Evolutionary conservation across 2,888 invertebrate species (phyloP).

Genomic region (Hirtodrosophila confusa): DNA sequence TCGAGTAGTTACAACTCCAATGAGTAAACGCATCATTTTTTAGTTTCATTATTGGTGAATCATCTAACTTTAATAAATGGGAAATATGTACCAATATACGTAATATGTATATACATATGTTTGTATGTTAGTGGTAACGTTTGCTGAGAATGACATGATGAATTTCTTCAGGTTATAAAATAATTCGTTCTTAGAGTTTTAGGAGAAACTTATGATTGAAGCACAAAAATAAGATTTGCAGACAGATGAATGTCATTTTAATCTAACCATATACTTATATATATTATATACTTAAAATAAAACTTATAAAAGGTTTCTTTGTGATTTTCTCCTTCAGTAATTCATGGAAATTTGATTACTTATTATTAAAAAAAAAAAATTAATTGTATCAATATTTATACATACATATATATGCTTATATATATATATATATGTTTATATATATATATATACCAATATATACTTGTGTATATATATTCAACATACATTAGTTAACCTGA

Average conservation of each 20-base stretch:
- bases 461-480: conserved; percentile 52
- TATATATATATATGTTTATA: conserved; percentile 36
- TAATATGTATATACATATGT: conserved; percentile 56
- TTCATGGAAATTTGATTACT: conserved; percentile 79
- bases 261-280: conserved; percentile 70
- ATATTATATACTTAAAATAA: conserved; percentile 67
- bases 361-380: conserved; percentile 70
- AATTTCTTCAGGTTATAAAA: conserved; percentile 47
- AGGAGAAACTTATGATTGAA: conserved; percentile 75
- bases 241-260: conserved; percentile 68
- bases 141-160: conserved; percentile 52
- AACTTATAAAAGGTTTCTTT: conserved; percentile 77
- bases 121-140: conserved; percentile 50
- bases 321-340: conserved; percentile 79
- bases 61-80: conserved; percentile 76
- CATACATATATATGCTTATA: conserved; percentile 27
- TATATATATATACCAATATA: conserved; percentile 46
- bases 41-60: conserved; percentile 66
- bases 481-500: conserved; percentile 68
- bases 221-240: conserved; percentile 74
- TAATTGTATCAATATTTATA: conserved; percentile 46
- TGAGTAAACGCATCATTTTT: conserved; percentile 66
- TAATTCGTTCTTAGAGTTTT: conserved; percentile 54
- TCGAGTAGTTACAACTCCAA: conserved; percentile 59
- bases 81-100: conserved; percentile 57